These are phyloP conservation scores for Heteronetta atricapilla DNA, from an alignment of 2,113 vertebrate species.

Conservation along the genomic window DNA sequence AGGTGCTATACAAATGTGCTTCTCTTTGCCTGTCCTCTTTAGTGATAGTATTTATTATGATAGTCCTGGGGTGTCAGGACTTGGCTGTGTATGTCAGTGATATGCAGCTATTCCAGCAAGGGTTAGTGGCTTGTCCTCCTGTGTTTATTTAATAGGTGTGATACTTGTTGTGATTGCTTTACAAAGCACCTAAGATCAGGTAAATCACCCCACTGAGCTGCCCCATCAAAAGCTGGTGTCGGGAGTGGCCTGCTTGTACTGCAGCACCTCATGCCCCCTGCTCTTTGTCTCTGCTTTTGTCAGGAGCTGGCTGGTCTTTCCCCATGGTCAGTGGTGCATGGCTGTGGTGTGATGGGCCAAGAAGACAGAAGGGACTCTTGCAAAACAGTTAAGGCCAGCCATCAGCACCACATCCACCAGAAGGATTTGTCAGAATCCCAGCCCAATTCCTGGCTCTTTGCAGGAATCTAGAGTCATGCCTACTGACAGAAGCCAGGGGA, in stretches of 20 bases:
- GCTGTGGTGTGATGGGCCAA: no score
- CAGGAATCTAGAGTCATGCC: not conserved
- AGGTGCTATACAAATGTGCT: not conserved
- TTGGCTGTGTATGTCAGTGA: not conserved
- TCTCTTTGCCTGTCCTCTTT: not conserved
- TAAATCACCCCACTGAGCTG: not conserved
- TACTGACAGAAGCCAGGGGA: not conserved
- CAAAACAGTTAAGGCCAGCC: not conserved
- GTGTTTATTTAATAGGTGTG: no score
- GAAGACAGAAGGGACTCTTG: not conserved
- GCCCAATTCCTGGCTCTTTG: not conserved
- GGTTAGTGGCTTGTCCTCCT: not conserved
- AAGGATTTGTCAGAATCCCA: not conserved
- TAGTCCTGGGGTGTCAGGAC: not conserved
- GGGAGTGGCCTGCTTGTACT: not conserved
- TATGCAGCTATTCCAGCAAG: not conserved
- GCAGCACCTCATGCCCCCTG: not conserved
- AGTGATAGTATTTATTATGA: no score
- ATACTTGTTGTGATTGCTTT: not conserved
- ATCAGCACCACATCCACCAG: not conserved
- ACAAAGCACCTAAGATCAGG: fast-evolving
- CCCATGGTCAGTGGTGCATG: not conserved
- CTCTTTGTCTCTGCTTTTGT: no score
- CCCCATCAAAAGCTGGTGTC: no score
- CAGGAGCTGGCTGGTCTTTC: not conserved